Evolutionary conservation across 2,888 invertebrate genomes (phyloP).

Genomic region (Agonopterix heracliana): DNA sequence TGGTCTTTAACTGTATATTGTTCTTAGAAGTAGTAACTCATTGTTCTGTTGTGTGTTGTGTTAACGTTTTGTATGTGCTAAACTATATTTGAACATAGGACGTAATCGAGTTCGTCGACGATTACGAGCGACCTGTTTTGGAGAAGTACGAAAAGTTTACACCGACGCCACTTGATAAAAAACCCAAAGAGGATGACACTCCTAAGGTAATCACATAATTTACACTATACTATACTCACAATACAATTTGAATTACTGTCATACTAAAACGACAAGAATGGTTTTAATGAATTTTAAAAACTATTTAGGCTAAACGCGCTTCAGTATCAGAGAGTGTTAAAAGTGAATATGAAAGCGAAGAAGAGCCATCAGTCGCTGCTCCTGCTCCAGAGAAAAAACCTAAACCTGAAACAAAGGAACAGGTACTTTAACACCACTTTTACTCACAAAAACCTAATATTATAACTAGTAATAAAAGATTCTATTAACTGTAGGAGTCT

Average conservation of each 20-base stretch:
- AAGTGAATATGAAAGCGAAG: slow-evolving; percentile 56
- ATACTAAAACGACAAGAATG: background rate
- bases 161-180: slow-evolving; percentile 72
- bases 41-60: slow-evolving; percentile 35
- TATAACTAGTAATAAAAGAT: background rate
- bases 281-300: slow-evolving; percentile 12
- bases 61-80: slow-evolving; percentile 52
- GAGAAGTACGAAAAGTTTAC: slow-evolving; percentile 82
- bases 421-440: slow-evolving; percentile 8
- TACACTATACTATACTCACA: slow-evolving; percentile 21
- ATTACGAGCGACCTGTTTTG: slow-evolving; percentile 86
- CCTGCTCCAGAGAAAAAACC: slow-evolving; percentile 55
- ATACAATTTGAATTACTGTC: slow-evolving; percentile 1
- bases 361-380: slow-evolving; percentile 52
- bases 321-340: slow-evolving; percentile 61
- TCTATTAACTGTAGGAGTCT: slow-evolving; percentile 3
- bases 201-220: slow-evolving; percentile 60
- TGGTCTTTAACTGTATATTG: background rate
- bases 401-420: slow-evolving; percentile 52
- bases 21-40: slow-evolving; percentile 33
- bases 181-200: slow-evolving; percentile 63
- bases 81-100: slow-evolving; percentile 63
- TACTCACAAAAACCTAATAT: slow-evolving; percentile 1
- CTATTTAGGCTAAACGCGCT: slow-evolving; percentile 57
- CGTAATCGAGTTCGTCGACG: slow-evolving; percentile 76